Conservation (phyloP, 2,888 invertebrate species). For the Holacanthella duospinosa region DNA sequence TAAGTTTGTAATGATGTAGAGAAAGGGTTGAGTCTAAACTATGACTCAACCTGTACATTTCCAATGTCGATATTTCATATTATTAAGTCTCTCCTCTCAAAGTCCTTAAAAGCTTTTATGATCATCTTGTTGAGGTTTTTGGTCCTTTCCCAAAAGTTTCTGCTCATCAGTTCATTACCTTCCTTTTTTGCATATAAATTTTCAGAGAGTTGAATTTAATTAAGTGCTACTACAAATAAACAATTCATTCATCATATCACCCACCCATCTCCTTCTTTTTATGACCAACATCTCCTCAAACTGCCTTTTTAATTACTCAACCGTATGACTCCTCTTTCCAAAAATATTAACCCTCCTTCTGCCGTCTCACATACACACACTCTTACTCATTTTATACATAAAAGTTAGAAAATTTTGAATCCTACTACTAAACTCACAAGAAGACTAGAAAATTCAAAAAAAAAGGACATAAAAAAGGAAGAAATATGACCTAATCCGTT, state of each 20-base stretch:
- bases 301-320: neutral
- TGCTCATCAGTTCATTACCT: neutral
- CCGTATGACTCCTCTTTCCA: neutral
- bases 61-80: neutral
- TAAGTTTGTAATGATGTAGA: neutral
- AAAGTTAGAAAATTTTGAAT: neutral
- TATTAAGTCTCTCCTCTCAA: neutral
- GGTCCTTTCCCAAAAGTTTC: neutral
- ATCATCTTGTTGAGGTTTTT: constrained; percentile 2
- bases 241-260: neutral
- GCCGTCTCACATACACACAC: neutral
- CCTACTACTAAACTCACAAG: neutral
- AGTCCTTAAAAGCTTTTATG: neutral
- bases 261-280: neutral
- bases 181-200: neutral
- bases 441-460: too few relatives aligned
- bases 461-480: neutral
- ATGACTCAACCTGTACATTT: neutral
- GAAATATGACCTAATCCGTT: neutral
- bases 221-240: constrained; percentile 1
- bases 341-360: neutral
- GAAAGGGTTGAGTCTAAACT: too few relatives aligned
- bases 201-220: neutral
- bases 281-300: neutral
- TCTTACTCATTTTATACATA: neutral